These are phyloP conservation scores for Pandion haliaetus DNA, from an alignment of 2,113 vertebrate species.

Conservation along the genomic window DNA sequence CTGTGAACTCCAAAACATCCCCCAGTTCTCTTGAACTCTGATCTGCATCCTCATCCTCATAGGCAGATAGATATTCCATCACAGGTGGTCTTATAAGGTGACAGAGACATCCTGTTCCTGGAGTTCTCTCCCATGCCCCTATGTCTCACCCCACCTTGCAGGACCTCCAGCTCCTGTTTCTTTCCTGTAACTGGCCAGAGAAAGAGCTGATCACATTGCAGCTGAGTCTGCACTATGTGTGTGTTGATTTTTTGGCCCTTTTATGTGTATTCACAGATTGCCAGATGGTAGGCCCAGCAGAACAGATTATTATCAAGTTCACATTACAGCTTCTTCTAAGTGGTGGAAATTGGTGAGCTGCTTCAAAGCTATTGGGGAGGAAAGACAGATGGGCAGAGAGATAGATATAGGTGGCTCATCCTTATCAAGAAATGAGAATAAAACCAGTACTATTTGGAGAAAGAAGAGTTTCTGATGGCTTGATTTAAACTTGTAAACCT, in stretches of 20 bases:
- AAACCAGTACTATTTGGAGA: neutral
- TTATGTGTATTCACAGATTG: neutral
- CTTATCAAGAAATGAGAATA: neutral
- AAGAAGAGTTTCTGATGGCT: neutral
- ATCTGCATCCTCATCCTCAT: neutral
- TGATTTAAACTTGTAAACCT: neutral
- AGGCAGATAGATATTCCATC: neutral
- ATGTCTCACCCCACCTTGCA: neutral
- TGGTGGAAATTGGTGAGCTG: conserved; percentile 11
- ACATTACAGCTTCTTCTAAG: conserved; percentile 11
- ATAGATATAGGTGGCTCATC: neutral
- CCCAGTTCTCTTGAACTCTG: neutral
- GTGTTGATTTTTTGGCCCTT: neutral
- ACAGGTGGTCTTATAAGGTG: neutral
- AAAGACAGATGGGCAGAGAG: conserved; percentile 21
- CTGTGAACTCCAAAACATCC: neutral
- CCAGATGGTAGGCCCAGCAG: conserved; percentile 40
- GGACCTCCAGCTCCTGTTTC: neutral
- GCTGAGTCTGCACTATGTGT: neutral
- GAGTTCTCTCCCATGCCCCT: neutral
- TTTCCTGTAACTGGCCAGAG: neutral
- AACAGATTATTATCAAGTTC: conserved; percentile 28
- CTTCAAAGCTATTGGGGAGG: neutral
- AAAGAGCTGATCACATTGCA: neutral
- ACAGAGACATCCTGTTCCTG: neutral